Evolutionary conservation across 2,113 vertebrate genomes (phyloP).

Genomic region (Sinosuthora webbiana): DNA sequence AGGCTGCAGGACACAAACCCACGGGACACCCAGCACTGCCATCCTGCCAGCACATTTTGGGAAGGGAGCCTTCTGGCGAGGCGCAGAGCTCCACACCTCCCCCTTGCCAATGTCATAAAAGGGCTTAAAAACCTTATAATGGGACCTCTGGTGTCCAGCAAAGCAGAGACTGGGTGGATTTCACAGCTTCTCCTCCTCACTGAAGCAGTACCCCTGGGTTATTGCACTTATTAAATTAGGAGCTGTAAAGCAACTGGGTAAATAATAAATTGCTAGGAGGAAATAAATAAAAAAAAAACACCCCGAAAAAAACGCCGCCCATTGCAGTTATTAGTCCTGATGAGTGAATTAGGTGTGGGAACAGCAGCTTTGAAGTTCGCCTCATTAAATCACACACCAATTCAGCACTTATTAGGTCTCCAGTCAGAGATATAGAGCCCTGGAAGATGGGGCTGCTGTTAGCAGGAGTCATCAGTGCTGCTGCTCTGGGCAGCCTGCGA

Average conservation of each 20-base stretch:
- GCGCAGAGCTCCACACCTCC: neutral
- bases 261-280: constrained; percentile 42
- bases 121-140: neutral
- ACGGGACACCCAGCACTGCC: neutral
- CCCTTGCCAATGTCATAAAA: neutral
- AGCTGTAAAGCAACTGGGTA: constrained; percentile 42
- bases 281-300: neutral
- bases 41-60: neutral
- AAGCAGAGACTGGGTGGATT: neutral
- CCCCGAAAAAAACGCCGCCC: neutral
- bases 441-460: neutral
- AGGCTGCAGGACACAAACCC: neutral
- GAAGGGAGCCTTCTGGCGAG: neutral
- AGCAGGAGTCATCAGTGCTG: neutral
- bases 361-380: neutral
- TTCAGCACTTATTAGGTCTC: constrained; percentile 41
- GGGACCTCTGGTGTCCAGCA: neutral
- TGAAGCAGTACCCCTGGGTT: constrained; percentile 21
- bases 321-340: constrained; percentile 50
- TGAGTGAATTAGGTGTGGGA: constrained; percentile 61
- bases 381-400: constrained; percentile 62
- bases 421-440: constrained; percentile 11
- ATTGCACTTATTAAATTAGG: constrained; percentile 48
- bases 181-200: constrained; percentile 15
- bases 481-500: neutral